phyloP scores from a whole-genome alignment of 2,797 vertebrate genomes.

The Trachurus trachurus region DNA sequence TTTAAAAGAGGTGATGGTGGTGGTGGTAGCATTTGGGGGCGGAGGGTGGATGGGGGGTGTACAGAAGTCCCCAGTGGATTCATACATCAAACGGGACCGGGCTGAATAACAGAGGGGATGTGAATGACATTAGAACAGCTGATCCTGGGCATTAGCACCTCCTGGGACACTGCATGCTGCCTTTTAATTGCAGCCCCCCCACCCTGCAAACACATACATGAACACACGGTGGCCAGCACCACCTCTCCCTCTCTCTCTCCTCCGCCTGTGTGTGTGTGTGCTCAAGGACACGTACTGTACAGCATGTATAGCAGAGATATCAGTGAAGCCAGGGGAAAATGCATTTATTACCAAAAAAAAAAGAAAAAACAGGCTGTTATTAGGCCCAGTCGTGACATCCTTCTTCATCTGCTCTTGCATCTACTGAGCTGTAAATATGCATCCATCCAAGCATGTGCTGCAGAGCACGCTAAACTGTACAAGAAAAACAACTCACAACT shows the following conservation, averaged over 20 bases:
- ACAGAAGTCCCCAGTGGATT: constrained; percentile 75
- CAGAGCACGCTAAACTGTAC: constrained; percentile 49
- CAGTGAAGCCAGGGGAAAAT: constrained; percentile 2
- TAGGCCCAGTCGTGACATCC: constrained; percentile 37
- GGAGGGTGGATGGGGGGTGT: constrained; percentile 73
- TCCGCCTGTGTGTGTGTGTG: not conserved
- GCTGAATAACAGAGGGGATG: constrained; percentile 87
- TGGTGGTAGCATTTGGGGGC: constrained; percentile 22
- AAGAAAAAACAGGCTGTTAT: constrained; percentile 37
- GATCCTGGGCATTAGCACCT: constrained; percentile 84
- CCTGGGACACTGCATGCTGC: constrained; percentile 71
- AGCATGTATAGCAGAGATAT: constrained; percentile 40
- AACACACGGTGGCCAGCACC: constrained; percentile 45
- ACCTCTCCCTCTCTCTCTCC: constrained; percentile 33
- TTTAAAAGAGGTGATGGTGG: constrained; percentile 56
- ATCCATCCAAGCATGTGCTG: constrained; percentile 33
- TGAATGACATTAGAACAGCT: constrained; percentile 90
- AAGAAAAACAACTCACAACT: constrained; percentile 44
- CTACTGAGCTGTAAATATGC: constrained; percentile 55
- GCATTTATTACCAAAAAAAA: not conserved
- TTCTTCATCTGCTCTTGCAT: constrained; percentile 34
- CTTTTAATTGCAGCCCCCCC: constrained; percentile 81
- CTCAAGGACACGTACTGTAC: constrained; percentile 66
- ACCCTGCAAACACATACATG: constrained; percentile 41
- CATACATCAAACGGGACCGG: constrained; percentile 77